phyloP scores from a whole-genome alignment of 2,113 vertebrate genomes.

The Microcebus ravelobensis region DNA sequence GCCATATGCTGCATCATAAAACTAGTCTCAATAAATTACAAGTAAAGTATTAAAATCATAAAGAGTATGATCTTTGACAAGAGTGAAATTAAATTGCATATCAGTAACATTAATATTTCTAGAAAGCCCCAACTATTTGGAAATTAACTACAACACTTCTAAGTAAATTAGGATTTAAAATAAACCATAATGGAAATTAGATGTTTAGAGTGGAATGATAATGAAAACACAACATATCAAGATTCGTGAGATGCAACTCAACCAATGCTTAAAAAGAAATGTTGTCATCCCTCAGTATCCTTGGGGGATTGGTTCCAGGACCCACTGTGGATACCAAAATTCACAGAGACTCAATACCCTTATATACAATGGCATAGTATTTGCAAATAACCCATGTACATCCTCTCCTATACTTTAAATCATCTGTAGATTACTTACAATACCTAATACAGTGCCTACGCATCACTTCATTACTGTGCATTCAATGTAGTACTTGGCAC shows the following conservation, averaged over 20 bases:
- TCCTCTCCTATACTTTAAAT: not conserved
- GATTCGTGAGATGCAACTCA: not conserved
- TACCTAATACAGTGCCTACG: not conserved
- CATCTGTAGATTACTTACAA: not conserved
- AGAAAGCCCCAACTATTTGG: not conserved
- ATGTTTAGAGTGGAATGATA: constrained; percentile 10
- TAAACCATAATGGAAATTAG: constrained; percentile 24
- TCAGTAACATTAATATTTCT: constrained; percentile 4
- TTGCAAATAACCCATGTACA: not conserved
- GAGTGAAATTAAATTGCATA: not conserved
- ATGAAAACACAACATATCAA: not conserved
- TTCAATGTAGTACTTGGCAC: not conserved
- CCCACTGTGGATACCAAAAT: not conserved
- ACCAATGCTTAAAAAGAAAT: not conserved
- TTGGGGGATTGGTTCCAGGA: not conserved
- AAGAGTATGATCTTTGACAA: not conserved
- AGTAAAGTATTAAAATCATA: constrained; percentile 26
- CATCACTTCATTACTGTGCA: not conserved
- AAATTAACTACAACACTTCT: constrained; percentile 12
- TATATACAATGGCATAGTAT: not conserved
- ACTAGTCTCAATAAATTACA: not conserved
- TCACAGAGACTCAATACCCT: not conserved
- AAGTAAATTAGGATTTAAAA: constrained; percentile 31
- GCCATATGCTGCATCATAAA: not conserved
- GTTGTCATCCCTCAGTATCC: not conserved